Base-by-base conservation (phyloP, 2,797 vertebrate species). In the Agapornis canus region DNA sequence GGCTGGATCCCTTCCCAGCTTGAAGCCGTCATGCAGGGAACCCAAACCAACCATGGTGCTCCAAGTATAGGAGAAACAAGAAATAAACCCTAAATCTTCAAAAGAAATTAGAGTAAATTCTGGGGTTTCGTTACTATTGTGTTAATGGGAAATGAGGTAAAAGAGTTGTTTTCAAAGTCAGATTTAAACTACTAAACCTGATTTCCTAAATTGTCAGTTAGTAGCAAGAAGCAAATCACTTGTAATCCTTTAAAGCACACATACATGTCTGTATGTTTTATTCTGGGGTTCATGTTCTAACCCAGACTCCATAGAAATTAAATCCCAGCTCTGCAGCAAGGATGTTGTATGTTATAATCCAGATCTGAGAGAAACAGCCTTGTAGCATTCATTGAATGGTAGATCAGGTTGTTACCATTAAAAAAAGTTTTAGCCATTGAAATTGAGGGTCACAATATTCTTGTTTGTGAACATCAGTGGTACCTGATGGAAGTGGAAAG, bases 301-400 rank as follows among this genome's bases (percentile, higher is more conserved):
- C 82, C 57, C 86, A 78, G 78, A 94, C 89, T 94, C 77, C 64
- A 63, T 19, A 96, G 93, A 95, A 94, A 94, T 79, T 13, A 76
- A 86, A 89, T 91, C 86, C 78, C 27, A 75, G 19, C 19, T 91
- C 82, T 89, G 73, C 81, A 89, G 68, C 54, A 65, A 79, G 40
- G 82, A 81, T 69, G 49, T 39, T 65, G 73, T n/a, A 5, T 35
- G 19, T 70, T 61, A 13, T 39, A 80, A 92, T 73, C 48, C 31
- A 35, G 61, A 31, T 25, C 57, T 49, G 51, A 85, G 87, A 89
- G 64, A 80, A 65, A 56, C 8, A 40, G 70, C 86, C 80, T 82
- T 42, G 2, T 14, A 16, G 29, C 8, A 16, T 37, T 69, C 69
- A 29, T 49, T 82, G 76, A 92, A 70, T 43, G 59, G 72, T 37